phyloP scores from a whole-genome alignment of 2,888 invertebrate genomes.

The Tryphoninae sp. region DNA sequence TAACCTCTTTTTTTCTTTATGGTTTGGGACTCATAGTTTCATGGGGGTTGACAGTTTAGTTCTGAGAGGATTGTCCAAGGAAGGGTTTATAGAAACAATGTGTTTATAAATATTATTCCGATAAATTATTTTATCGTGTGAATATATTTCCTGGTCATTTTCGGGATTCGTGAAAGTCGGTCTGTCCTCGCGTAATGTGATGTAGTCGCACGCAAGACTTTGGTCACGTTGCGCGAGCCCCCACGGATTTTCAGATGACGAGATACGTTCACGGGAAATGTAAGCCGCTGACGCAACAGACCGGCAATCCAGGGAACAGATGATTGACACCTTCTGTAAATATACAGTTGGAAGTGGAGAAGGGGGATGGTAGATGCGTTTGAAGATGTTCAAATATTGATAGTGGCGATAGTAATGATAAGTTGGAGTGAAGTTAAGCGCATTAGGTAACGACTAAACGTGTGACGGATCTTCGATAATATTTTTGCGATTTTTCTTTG shows the following conservation, averaged over 20 bases:
- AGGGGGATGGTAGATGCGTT: background rate
- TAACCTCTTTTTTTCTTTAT: too few species aligned
- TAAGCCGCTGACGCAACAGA: conserved; percentile 45
- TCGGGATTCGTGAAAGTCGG: background rate
- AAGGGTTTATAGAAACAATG: too few species aligned
- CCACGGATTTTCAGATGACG: background rate
- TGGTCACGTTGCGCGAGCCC: conserved; percentile 41
- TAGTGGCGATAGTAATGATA: conserved; percentile 14
- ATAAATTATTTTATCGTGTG: background rate
- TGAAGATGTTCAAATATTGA: conserved; percentile 20
- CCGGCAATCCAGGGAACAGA: conserved; percentile 18
- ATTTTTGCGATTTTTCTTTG: background rate
- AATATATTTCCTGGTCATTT: background rate
- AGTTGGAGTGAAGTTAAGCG: conserved; percentile 46
- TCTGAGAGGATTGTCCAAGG: too few species aligned
- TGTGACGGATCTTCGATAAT: conserved; percentile 13
- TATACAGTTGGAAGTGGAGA: background rate
- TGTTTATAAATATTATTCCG: too few species aligned
- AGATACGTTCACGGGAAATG: background rate
- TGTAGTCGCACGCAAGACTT: conserved; percentile 52
- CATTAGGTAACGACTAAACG: conserved; percentile 17
- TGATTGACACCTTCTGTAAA: background rate
- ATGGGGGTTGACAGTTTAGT: too few species aligned
- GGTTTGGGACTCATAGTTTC: too few species aligned
- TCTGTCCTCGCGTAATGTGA: conserved; percentile 29